Evolutionary conservation across 1,140 invertebrate species (phyloP), one percentile per base, ranked within the genome.

Genomic region (Lordiphosa clarofinis): DNA sequence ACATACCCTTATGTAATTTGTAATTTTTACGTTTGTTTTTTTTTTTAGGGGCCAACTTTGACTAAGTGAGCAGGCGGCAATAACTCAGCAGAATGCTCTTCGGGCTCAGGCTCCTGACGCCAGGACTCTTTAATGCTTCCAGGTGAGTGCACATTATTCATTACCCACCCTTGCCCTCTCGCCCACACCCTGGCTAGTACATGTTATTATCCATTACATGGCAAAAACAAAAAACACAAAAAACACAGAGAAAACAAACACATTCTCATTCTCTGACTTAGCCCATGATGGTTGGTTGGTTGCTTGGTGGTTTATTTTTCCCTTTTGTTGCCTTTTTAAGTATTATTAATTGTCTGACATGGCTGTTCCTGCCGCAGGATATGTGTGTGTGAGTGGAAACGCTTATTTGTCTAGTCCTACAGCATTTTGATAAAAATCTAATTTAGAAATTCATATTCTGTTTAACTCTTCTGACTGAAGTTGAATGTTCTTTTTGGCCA

Each of bases 81-180:
- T 82, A 81, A 76, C 70, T 82, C 72, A 84, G 36, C 49, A 7
- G 47, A 10, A 37, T 24, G 19, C 38, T 31, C 43, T 24, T 31
- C 31, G 24, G 19, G 28, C 12, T 9, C 11, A 5, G 12, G 6
- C 12, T 40, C 15, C 24, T 33, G 24, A 0, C 21, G 42, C 24
- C 28, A 46, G 43, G 43, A 46, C 46, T 38, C 35, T 48, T 36
- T 50, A 63, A 57, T 66, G 58, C 61, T 73, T 66, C 49, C 78
- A 84, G 78, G 78, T 84, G 78, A 73, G 79, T 86, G 79, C 66
- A 63, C 78, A 86, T 84, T 84, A 84, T 70, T 84, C 78, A 84
- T 84, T 84, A 70, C 69, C 55, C 65, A 68, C 48, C 57, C 55
- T 43, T 28, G 5, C 9, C 15, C 37, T 28, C 21, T 19, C 31